A percentile compares a stretch with the other conserved stretches of the same genome.
phyloP scores from a whole-genome alignment of 2,888 invertebrate genomes.

The Linnaemya vulpina region DNA sequence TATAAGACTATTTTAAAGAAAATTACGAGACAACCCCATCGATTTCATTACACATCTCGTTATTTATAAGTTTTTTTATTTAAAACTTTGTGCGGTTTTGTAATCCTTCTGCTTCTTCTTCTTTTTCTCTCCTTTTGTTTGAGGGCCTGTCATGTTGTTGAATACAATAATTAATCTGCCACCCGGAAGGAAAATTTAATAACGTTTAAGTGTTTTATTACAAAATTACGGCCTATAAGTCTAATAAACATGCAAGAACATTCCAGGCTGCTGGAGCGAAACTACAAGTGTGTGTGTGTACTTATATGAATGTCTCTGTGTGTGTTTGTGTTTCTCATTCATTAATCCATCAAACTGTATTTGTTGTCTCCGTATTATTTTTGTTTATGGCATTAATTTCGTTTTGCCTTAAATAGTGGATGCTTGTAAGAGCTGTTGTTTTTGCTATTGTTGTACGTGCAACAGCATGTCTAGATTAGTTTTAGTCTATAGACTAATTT shows the following conservation, averaged over 20 bases:
- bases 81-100: background rate
- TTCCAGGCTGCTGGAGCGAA: background rate
- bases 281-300: too few relatives aligned
- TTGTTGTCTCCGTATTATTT: slow-evolving; percentile 37
- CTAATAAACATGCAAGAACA: slow-evolving; percentile 14
- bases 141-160: background rate
- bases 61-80: too few relatives aligned
- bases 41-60: too few relatives aligned
- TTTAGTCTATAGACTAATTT: slow-evolving; percentile 44
- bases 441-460: slow-evolving; percentile 5
- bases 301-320: too few relatives aligned
- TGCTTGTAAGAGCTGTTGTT: background rate
- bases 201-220: slow-evolving; percentile 44
- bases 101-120: background rate
- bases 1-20: too few relatives aligned
- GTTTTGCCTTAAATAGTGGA: slow-evolving; percentile 6
- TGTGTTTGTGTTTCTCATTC: slow-evolving; percentile 19
- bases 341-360: slow-evolving; percentile 55
- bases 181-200: slow-evolving; percentile 51
- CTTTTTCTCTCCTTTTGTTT: background rate
- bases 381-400: slow-evolving; percentile 39
- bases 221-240: slow-evolving; percentile 36
- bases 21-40: too few relatives aligned
- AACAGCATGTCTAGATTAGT: slow-evolving; percentile 44
- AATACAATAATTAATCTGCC: slow-evolving; percentile 45